Evolutionary conservation across 2,113 vertebrate species (phyloP).

Genomic region (Rhea pennata): DNA sequence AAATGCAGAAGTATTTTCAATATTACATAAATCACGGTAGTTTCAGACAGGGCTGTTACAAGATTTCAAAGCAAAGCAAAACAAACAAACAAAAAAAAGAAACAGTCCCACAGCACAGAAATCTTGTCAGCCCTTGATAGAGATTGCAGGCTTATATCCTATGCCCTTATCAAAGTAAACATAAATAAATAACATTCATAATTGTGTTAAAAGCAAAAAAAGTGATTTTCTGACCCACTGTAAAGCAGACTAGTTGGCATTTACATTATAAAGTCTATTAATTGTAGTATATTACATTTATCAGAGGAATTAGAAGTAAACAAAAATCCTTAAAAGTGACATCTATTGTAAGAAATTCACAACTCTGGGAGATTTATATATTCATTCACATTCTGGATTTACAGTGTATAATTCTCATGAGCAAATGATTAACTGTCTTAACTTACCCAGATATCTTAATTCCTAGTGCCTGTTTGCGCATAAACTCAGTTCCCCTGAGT

Average conservation of each 20-base stretch:
- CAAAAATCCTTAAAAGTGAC: background rate
- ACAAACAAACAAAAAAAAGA: background rate
- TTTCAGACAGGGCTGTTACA: background rate
- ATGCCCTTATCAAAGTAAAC: background rate
- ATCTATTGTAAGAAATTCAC: background rate
- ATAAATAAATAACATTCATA: background rate
- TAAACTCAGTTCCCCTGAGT: background rate
- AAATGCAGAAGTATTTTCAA: constrained; percentile 35
- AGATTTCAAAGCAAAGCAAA: background rate
- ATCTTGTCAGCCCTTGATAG: background rate
- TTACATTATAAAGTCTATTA: background rate
- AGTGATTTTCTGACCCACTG: background rate
- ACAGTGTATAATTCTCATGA: background rate
- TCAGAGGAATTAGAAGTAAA: background rate
- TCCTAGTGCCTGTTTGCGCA: background rate
- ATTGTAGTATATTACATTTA: background rate
- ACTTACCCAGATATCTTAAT: background rate
- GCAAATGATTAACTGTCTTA: background rate
- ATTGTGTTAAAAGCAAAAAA: background rate
- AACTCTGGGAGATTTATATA: background rate
- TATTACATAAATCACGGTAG: background rate
- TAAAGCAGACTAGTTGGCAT: background rate
- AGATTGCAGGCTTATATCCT: background rate
- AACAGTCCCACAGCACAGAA: background rate
- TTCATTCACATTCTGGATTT: background rate